These are phyloP conservation scores for Cremastobaeus sp. DNA, from an alignment of 2,888 invertebrate species.

Conservation along the genomic window DNA sequence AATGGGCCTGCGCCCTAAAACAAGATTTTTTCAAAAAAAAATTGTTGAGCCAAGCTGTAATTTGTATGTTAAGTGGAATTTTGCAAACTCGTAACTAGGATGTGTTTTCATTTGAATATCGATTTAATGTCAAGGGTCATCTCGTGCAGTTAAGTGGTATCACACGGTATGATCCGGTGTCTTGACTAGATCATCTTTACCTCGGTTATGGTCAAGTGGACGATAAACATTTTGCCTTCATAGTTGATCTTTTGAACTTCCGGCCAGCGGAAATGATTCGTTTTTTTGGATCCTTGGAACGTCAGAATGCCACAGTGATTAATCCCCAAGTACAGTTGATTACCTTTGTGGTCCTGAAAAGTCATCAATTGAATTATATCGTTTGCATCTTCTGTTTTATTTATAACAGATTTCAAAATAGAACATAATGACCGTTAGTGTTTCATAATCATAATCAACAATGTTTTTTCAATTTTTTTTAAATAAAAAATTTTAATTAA, in stretches of 20 bases:
- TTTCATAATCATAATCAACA: too few species aligned
- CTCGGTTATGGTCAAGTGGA: slow-evolving; percentile 94
- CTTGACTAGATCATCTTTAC: slow-evolving; percentile 79
- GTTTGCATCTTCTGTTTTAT: too few species aligned
- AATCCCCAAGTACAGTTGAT: slow-evolving; percentile 94
- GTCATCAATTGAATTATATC: not conserved
- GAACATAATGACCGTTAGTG: too few species aligned
- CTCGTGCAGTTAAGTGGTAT: not conserved
- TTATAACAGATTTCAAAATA: not conserved
- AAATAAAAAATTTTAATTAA: too few species aligned
- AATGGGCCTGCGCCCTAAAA: too few species aligned
- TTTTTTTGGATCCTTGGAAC: slow-evolving; percentile 94
- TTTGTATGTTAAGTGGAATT: too few species aligned
- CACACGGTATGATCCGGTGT: not conserved
- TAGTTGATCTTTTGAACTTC: slow-evolving; percentile 98
- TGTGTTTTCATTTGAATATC: not conserved
- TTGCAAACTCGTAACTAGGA: not conserved
- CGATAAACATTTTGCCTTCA: slow-evolving; percentile 98
- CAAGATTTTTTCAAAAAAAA: too few species aligned
- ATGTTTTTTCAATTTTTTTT: too few species aligned
- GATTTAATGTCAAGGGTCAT: slow-evolving; percentile 5
- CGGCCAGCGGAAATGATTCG: slow-evolving; percentile 97
- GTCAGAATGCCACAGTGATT: slow-evolving; percentile 97
- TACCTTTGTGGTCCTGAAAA: slow-evolving; percentile 92
- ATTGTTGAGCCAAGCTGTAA: too few species aligned